Conservation (phyloP, 2,888 invertebrate species). For the Steinernema scapterisci region DNA sequence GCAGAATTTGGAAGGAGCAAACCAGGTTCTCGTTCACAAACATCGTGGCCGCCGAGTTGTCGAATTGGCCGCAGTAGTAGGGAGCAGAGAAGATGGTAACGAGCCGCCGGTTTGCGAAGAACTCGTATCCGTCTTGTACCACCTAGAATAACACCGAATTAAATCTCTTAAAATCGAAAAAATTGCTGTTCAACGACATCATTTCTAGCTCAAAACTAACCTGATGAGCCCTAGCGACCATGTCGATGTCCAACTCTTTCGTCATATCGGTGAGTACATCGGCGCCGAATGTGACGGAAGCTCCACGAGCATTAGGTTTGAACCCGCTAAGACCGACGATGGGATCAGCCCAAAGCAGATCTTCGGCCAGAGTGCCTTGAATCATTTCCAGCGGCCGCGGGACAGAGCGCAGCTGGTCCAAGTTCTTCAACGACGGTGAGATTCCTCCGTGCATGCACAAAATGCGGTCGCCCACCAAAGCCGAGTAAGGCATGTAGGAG, state of each 20-base stretch:
- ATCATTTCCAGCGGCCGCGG: conserved; percentile 53
- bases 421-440: conserved; percentile 50
- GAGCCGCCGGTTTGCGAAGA: conserved; percentile 51
- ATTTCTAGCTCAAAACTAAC: no score
- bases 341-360: conserved; percentile 52
- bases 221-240: conserved; percentile 69
- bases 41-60: conserved; percentile 15
- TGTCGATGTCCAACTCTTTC: conserved; percentile 70
- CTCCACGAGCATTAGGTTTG: conserved; percentile 69
- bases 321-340: conserved; percentile 50
- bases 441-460: conserved; percentile 62
- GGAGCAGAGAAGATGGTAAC: conserved; percentile 60
- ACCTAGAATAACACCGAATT: conserved; percentile 33
- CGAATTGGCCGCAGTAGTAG: conserved; percentile 61
- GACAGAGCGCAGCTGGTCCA: conserved; percentile 57
- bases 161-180: not conserved
- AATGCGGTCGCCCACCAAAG: conserved; percentile 56
- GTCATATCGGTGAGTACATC: conserved; percentile 72
- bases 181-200: no score
- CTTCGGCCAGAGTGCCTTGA: conserved; percentile 59
- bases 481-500: conserved; percentile 62
- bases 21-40: conserved; percentile 9
- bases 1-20: conserved; percentile 25
- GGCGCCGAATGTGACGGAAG: conserved; percentile 73
- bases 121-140: conserved; percentile 61